Percentiles rank a stretch among this genome's conserved stretches.
Conservation (phyloP, 30 jellyfish, hydroid and myxozoan genomes). For the Chrysaora quinquecirrha region DNA sequence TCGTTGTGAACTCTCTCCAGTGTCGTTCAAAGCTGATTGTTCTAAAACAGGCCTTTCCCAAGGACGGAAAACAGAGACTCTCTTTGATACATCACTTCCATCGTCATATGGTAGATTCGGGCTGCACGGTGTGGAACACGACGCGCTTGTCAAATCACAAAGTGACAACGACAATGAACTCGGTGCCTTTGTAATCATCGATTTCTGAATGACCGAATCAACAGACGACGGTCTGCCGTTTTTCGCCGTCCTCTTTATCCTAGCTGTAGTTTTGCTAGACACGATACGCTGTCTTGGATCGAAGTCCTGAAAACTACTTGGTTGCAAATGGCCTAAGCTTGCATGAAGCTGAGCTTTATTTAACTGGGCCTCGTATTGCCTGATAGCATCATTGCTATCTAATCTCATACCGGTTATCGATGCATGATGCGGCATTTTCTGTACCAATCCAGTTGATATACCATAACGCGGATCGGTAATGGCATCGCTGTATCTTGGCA, state of each 20-base stretch:
- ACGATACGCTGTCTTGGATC: neutral
- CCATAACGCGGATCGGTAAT: slow-evolving; percentile 39
- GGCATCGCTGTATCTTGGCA: neutral
- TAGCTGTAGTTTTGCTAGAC: slow-evolving; percentile 19
- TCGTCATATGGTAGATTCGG: neutral
- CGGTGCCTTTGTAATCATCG: slow-evolving; percentile 21
- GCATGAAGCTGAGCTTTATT: neutral
- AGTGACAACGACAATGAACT: slow-evolving; percentile 47
- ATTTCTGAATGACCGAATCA: slow-evolving; percentile 56
- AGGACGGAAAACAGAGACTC: slow-evolving; percentile 77
- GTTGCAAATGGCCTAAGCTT: too few relatives aligned
- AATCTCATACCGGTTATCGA: slow-evolving; percentile 58
- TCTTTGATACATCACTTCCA: neutral
- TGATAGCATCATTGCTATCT: neutral
- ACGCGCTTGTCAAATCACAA: slow-evolving; percentile 30
- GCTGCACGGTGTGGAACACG: neutral
- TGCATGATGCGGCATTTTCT: slow-evolving; percentile 42
- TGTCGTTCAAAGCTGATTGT: too few relatives aligned
- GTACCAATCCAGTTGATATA: slow-evolving; percentile 67
- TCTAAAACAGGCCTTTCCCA: slow-evolving; percentile 58
- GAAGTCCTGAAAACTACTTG: neutral
- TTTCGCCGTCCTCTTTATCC: slow-evolving; percentile 30
- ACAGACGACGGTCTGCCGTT: slow-evolving; percentile 62
- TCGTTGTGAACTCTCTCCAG: too few relatives aligned
- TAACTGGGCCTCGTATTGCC: neutral